Percentiles rank a stretch among this genome's conserved stretches.
Conservation (phyloP, 2,113 vertebrate genomes). For the Ochotona princeps region DNA sequence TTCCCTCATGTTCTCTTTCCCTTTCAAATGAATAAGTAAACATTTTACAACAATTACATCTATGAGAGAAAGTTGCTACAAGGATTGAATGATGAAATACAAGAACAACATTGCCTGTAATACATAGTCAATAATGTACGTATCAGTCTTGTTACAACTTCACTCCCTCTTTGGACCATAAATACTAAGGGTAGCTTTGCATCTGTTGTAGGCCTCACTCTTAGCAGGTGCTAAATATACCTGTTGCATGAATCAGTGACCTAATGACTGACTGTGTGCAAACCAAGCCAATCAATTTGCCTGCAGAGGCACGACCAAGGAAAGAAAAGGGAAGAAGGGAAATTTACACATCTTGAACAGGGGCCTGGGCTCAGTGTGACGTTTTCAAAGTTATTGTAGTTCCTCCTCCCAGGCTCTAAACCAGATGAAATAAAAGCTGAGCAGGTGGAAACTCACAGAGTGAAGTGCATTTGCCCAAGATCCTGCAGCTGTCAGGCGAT, state of each 20-base stretch:
- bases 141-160: background rate
- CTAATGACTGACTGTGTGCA: background rate
- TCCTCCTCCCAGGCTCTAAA: background rate
- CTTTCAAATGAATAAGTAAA: too few relatives aligned
- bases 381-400: background rate
- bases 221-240: background rate
- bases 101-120: accelerated
- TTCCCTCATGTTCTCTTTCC: too few relatives aligned
- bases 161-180: background rate
- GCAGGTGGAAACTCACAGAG: background rate
- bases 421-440: background rate
- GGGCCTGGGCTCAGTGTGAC: background rate
- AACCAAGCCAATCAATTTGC: too few relatives aligned
- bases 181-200: background rate
- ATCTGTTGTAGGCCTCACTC: too few relatives aligned
- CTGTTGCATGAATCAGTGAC: background rate
- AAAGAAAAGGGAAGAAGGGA: background rate
- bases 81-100: background rate
- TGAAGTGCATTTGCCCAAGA: background rate
- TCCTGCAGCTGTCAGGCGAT: background rate
- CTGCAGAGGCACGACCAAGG: background rate
- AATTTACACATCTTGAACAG: background rate
- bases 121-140: accelerated
- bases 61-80: too few relatives aligned
- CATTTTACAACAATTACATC: background rate